These are phyloP conservation scores for Hermaeophaga mercurialis DNA, from an alignment of 2,888 invertebrate species.

Conservation along the genomic window DNA sequence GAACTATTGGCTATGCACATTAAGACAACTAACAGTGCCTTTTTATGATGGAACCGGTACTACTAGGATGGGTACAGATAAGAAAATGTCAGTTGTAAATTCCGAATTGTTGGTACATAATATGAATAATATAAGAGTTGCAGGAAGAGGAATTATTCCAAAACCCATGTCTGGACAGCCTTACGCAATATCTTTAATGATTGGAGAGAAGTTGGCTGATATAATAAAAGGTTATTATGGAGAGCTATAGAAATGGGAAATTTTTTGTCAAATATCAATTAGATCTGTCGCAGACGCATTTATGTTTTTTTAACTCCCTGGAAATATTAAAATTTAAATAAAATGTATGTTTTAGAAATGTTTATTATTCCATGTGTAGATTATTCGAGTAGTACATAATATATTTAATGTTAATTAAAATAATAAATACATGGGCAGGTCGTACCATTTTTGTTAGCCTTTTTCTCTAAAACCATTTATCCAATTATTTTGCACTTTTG, in stretches of 20 bases:
- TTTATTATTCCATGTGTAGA: no score
- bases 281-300: no score
- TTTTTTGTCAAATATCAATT: no score
- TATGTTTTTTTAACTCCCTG: no score
- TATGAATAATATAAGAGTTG: conserved; percentile 59
- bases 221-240: conserved; percentile 5
- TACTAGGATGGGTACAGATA: conserved; percentile 60
- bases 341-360: no score
- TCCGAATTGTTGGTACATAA: conserved; percentile 60
- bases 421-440: no score
- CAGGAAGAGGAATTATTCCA: conserved; percentile 63
- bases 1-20: conserved; percentile 60
- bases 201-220: conserved; percentile 58
- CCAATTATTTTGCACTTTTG: no score
- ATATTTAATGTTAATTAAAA: no score
- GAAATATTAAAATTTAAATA: no score
- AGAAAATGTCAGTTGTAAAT: conserved; percentile 62
- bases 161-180: conserved; percentile 60
- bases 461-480: no score
- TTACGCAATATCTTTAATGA: conserved; percentile 61
- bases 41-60: conserved; percentile 61
- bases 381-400: no score
- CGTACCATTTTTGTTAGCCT: no score
- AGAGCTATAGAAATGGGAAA: not conserved
- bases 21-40: conserved; percentile 56